Evolutionary conservation across 2,888 invertebrate species (phyloP).

Genomic region (Hydropsyche betteni): DNA sequence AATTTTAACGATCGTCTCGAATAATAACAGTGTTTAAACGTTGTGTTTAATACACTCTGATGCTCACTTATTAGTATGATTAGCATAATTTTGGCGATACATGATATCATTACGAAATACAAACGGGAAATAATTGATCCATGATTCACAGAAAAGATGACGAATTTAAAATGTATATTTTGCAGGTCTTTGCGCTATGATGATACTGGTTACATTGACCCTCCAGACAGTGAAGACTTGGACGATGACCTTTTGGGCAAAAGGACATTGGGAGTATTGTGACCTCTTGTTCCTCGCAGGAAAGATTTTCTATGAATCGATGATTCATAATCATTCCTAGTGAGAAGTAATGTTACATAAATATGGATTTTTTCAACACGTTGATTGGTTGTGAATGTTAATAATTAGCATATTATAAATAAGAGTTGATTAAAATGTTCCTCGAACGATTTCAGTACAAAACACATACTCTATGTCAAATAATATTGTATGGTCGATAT

Average conservation of each 20-base stretch:
- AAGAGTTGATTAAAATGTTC: constrained; percentile 16
- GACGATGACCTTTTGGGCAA: constrained; percentile 74
- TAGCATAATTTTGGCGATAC: no score
- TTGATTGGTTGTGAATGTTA: constrained; percentile 4
- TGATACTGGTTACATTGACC: constrained; percentile 78
- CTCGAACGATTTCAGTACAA: constrained; percentile 12
- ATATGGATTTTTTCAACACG: neutral
- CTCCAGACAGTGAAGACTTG: constrained; percentile 72
- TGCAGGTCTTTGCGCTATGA: constrained; percentile 71
- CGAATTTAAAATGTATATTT: neutral
- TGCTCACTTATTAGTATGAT: no score
- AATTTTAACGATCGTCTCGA: no score
- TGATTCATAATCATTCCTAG: neutral
- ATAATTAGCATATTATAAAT: neutral
- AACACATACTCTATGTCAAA: constrained; percentile 5
- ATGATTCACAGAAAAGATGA: no score
- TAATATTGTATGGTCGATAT: neutral
- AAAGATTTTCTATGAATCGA: constrained; percentile 51
- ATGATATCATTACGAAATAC: no score
- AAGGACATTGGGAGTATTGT: constrained; percentile 65
- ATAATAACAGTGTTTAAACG: no score
- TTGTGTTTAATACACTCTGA: no score
- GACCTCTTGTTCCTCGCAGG: constrained; percentile 57
- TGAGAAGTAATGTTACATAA: neutral
- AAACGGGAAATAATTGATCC: no score